Conservation (phyloP, 92 coral and sea anemone genomes). For the Phenganax marumi region DNA sequence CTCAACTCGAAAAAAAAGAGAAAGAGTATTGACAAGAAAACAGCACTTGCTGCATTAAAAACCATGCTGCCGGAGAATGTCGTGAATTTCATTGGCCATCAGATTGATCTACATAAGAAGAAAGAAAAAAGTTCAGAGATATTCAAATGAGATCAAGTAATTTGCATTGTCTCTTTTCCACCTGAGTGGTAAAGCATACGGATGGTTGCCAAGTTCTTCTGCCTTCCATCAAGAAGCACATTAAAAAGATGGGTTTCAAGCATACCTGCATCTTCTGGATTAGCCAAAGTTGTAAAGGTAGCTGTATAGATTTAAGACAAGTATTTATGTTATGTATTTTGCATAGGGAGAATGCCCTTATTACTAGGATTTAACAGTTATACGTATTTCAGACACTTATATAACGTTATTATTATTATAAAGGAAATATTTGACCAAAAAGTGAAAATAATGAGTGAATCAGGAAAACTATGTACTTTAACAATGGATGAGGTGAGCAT, state of each 20-base stretch:
- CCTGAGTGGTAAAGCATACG: neutral
- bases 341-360: no score
- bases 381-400: no score
- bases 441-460: no score
- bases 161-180: neutral
- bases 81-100: neutral
- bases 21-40: no score
- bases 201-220: neutral
- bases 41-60: neutral
- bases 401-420: no score
- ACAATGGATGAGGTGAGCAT: neutral
- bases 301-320: no score
- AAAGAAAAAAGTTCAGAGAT: neutral
- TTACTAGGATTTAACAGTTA: no score
- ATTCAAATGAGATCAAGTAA: neutral
- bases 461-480: neutral
- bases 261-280: neutral
- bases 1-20: neutral
- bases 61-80: neutral
- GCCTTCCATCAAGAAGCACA: neutral
- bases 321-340: no score
- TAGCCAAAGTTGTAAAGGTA: no score
- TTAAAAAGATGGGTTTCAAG: neutral
- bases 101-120: neutral
- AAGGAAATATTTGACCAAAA: no score